Base-by-base conservation (phyloP, 2,113 vertebrate genomes). In the Callipepla californica region DNA sequence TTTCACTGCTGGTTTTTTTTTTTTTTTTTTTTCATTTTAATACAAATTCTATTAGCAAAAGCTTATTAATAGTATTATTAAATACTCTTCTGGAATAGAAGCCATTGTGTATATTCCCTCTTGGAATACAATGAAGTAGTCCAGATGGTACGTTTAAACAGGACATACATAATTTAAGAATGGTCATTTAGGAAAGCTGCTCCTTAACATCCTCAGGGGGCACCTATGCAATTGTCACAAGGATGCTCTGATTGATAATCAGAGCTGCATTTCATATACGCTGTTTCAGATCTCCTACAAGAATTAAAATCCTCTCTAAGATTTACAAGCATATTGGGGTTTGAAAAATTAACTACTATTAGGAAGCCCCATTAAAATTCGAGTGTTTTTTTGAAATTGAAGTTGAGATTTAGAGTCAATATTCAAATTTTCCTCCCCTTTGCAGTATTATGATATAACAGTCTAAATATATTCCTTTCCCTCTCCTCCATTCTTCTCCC, bases 111-210 rank as follows among this genome's bases (percentile, higher is more conserved):
- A 82, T 85, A 84, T 70, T 97, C 95, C 95, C 94, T 95, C 75
- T 80, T 93, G 94, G 94, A 96, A 94, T 82, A 84, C 32, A 47
- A 63, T 87, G 74, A 96, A 97, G 91, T 81, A 91, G 91, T 97
- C 97, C 97, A 98, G 97, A 98, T 98, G 97, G 97, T 93, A 96
- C 3, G 6, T 97, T 98, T 98, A 98, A 97, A 97, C 94, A 97
- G 95, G 96, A 97, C 94, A 97, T 98, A 96, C 95, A 98, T 98
- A 98, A 98, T 98, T 98, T 98, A 98, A 97, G 95, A 96, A 96
- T 91, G 97, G 97, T 97, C 97, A 98, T 97, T 98, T 96, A 97
- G 92, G 67, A 96, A 97, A 97, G 97, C 96, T 95, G 96, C 93
- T 97, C 96, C 97, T 98, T 96, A 97, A 97, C 94, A 95, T 94